phyloP scores from a whole-genome alignment of 2,113 vertebrate genomes.

The Scopus umbretta region DNA sequence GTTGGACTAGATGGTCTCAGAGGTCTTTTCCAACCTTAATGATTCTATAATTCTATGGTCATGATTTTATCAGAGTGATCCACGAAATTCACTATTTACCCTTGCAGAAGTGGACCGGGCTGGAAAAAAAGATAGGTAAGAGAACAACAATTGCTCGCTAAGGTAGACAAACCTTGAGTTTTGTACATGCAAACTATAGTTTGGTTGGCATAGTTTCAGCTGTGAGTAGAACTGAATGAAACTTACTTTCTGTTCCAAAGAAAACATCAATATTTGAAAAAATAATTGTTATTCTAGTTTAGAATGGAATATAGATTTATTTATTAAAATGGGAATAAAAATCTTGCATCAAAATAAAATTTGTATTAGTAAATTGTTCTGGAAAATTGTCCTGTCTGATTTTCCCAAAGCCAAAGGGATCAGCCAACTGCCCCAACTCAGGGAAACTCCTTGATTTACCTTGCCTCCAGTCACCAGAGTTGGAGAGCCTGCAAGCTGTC shows the following conservation, averaged over 20 bases:
- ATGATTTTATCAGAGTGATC: background rate
- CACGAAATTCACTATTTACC: background rate
- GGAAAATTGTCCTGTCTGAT: background rate
- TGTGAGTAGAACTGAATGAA: background rate
- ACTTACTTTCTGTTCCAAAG: background rate
- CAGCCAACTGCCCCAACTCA: fast-evolving
- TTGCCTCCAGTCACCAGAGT: background rate
- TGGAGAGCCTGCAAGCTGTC: fast-evolving
- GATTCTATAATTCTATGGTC: too few relatives aligned
- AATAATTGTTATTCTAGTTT: background rate
- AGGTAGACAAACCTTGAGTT: background rate
- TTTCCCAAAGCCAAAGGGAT: background rate
- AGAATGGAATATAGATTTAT: background rate
- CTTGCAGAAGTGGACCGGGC: background rate
- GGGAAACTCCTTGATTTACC: background rate
- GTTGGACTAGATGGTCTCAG: too few relatives aligned
- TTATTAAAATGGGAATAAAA: background rate
- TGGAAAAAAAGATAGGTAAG: background rate
- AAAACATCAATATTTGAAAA: background rate
- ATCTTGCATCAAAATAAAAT: background rate
- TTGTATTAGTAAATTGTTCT: background rate
- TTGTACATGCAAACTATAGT: background rate
- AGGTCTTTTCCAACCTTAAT: too few relatives aligned
- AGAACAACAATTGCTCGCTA: background rate
- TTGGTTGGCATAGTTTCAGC: background rate